Base-by-base conservation (phyloP, 2,797 vertebrate genomes). In the Cottoperca gobio region DNA sequence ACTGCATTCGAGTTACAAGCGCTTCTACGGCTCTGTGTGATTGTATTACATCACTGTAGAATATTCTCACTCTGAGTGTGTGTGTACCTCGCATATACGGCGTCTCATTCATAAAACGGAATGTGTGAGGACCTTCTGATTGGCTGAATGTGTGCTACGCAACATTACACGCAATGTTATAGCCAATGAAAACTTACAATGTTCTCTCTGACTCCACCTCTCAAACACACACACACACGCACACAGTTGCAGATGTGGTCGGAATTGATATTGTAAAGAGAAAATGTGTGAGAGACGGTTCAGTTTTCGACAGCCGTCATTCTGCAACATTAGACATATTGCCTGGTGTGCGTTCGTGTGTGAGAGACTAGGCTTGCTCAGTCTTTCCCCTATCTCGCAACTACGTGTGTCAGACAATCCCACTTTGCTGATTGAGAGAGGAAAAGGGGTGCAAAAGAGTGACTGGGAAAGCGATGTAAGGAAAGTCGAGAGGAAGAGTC, bases 91-190 rank as follows among this genome's bases (percentile, higher is more conserved):
- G 78, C 89, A 87, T 92, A 88, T 83, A 63, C 83, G 86, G 88
- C 74, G 28, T 90, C 90, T 92, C 93, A 94, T 94, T 94, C 93
- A 94, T 91, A 94, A 94, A 94, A 91, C 54, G 42, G 78, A 82
- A 80, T 50, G 78, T 80, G 81, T 78, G 70, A 63, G 88, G 78
- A 61, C 46, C 45, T 19, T 86, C 78, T 67, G 70, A 93, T 92
- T 92, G 92, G 92, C 77, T 64, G 81, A 42, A 82, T 69, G 76
- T 3, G 64, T 17, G 78, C 91, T 70, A 87, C 85, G 89, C 90
- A 90, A 75, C 84, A 71, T 88, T 88, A 91, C 88, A 87, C 80
- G 89, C 91, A 21, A 66, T 58, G 79, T 81, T 79, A 54, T 58
- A 86, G 72, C 91, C 91, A 93, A 91, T 93, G 81, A 78, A 90